Conservation (phyloP, 1,140 invertebrate species). For the Plodia interpunctella region DNA sequence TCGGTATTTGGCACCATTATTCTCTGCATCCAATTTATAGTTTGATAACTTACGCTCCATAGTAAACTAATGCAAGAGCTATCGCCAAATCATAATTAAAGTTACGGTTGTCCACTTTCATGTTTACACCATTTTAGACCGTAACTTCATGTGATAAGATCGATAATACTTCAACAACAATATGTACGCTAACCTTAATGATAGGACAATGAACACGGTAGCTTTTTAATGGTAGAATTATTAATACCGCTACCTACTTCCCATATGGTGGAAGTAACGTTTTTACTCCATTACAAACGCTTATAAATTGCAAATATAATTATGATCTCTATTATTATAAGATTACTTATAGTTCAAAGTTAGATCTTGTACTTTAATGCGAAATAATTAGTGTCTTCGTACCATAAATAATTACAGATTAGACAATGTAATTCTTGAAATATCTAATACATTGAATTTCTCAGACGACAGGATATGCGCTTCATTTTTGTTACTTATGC, state of each 20-base stretch:
- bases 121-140: not conserved
- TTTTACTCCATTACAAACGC: not conserved
- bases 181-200: not conserved
- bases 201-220: constrained; percentile 3
- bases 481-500: not conserved
- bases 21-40: not conserved
- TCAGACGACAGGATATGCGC: not conserved
- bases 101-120: not conserved
- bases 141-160: not conserved
- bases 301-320: too few relatives aligned
- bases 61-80: constrained; percentile 1
- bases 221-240: not conserved
- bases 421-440: not conserved
- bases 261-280: not conserved
- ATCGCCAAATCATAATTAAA: not conserved
- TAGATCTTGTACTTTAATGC: too few relatives aligned
- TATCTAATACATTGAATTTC: not conserved
- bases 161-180: not conserved
- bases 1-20: not conserved
- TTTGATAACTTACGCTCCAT: not conserved
- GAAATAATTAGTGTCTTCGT: too few relatives aligned
- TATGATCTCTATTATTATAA: too few relatives aligned
- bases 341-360: too few relatives aligned
- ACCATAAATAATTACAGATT: too few relatives aligned
- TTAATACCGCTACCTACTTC: constrained; percentile 2